Conservation (phyloP, 1,140 invertebrate genomes). For the Pinna nobilis region DNA sequence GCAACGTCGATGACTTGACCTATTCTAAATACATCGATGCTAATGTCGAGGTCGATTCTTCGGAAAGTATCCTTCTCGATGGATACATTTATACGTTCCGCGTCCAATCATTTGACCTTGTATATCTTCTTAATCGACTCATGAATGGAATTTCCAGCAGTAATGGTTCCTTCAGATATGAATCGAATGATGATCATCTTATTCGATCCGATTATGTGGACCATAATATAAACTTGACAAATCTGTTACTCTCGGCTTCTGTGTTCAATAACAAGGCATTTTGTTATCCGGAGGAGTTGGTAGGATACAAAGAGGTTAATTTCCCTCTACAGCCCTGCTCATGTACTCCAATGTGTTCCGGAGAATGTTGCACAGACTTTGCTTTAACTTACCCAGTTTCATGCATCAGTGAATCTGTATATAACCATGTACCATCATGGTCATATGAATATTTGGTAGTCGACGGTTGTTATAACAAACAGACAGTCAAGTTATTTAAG, state of each 20-base stretch:
- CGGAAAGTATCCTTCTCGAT: too few species aligned
- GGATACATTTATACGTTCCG: too few species aligned
- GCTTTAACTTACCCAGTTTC: not conserved
- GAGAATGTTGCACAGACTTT: conserved; percentile 4
- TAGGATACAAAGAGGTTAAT: conserved; percentile 2
- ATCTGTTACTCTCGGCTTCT: not conserved
- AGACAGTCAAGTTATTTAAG: not conserved
- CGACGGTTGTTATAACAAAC: not conserved
- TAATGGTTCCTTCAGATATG: not conserved
- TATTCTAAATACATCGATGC: not conserved
- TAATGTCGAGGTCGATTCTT: too few species aligned
- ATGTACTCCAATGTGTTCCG: not conserved
- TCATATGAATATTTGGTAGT: not conserved
- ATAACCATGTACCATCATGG: not conserved
- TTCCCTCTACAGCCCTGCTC: not conserved
- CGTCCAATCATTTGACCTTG: too few species aligned
- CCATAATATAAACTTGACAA: too few species aligned
- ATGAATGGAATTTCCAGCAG: not conserved
- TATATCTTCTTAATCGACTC: too few species aligned
- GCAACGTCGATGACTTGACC: not conserved
- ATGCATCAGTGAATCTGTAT: not conserved
- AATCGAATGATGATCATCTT: not conserved
- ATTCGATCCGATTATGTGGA: not conserved
- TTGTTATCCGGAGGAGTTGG: not conserved
- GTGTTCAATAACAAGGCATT: not conserved